Evolutionary conservation across 2,888 invertebrate genomes (phyloP), one percentile per base, ranked within the genome.

Genomic region (Nomada lathburiana): DNA sequence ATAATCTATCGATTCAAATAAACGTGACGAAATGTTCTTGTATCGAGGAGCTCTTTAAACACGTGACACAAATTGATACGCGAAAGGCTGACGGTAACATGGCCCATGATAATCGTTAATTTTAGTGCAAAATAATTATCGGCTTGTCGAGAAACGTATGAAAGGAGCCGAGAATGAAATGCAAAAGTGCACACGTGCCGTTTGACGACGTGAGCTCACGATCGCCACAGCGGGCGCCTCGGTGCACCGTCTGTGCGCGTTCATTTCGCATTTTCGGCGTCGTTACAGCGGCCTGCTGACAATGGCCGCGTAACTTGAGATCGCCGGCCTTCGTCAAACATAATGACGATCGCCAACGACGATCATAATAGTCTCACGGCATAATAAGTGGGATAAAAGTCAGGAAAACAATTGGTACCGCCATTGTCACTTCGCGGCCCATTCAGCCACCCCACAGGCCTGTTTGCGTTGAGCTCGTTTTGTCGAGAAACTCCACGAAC

Each of bases 371-470:
- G 84, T 76, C 73, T 64, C 68, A 29, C 62, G 80, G 80, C 86
- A 89, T 88, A 90, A 86, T 85, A 87, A 89, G 76, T 85, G 82
- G 85, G 80, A 90, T 89, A 89, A 90, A 92, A 92, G 90, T 91
- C 91, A 90, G 87, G 84, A 90, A 91, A 92, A 92, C 92, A 92
- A 92, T 91, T 86, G 89, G 75, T 72, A 73, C 76, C 62, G 73
- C 82, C 83, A 88, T 86, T 86, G 88, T 88, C 86, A 85, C 86
- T 86, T 88, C 63, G 76, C 82, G 82, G 81, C 69, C 84, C 84
- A 82, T 87, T 87, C 86, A 86, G 53, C 69, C 78, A 73, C 83
- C 85, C 85, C 74, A 74, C 80, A 65, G 74, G 63, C 50, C 74
- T 74, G 83, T 78, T 85, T 86, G 75, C 83, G 68, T 72, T 72